Evolutionary conservation across 2,888 invertebrate genomes (phyloP).

Genomic region (Diplolepis rosae): DNA sequence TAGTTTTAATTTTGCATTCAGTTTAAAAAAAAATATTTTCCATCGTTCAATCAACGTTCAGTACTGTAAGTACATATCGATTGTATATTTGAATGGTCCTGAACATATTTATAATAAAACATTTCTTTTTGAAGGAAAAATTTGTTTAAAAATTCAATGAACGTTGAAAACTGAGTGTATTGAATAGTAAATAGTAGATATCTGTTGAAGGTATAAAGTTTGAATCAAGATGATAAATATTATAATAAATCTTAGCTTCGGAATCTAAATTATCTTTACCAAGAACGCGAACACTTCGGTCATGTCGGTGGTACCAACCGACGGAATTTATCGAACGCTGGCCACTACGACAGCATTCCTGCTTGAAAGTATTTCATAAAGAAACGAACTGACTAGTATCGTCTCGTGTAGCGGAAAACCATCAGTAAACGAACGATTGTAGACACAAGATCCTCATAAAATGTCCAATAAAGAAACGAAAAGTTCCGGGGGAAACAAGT

Average conservation of each 20-base stretch:
- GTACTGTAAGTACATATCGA: no score
- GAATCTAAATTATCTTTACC: constrained; percentile 67
- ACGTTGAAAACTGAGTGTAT: no score
- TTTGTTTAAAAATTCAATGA: no score
- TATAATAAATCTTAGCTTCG: constrained; percentile 62
- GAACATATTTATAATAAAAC: no score
- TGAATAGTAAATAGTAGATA: no score
- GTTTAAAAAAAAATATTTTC: no score
- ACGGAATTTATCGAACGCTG: constrained; percentile 66
- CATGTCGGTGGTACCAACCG: constrained; percentile 50
- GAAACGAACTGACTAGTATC: constrained; percentile 45
- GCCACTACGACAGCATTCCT: constrained; percentile 61
- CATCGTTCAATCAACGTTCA: no score
- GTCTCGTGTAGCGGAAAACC: neutral
- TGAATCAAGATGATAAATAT: constrained; percentile 48
- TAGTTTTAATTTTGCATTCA: no score
- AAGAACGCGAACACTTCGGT: constrained; percentile 63
- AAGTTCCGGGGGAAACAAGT: neutral
- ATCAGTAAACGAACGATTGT: constrained; percentile 6
- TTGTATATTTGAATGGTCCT: no score
- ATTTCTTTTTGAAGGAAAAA: no score
- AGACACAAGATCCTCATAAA: constrained; percentile 18
- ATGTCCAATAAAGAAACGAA: neutral
- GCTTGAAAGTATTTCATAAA: constrained; percentile 59
- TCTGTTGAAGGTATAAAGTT: neutral